Percentiles rank a stretch among this genome's conserved stretches.
Evolutionary conservation across 2,888 invertebrate genomes (phyloP).

Genomic region (Perizoma flavofasciatum): DNA sequence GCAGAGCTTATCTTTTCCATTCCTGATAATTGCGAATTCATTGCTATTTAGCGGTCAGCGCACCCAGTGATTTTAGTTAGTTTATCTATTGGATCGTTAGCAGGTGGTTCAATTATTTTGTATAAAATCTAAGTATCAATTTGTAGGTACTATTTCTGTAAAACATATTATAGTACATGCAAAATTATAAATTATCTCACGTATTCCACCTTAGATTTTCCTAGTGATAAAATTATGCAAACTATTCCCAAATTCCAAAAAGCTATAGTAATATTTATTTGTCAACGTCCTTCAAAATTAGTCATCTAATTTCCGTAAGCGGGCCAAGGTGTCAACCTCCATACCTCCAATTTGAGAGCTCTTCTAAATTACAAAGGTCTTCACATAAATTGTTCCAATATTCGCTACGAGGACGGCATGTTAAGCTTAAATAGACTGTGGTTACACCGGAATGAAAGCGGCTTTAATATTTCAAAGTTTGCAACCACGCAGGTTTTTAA

Average conservation of each 20-base stretch:
- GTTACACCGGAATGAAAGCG: constrained; percentile 51
- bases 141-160: too few species aligned
- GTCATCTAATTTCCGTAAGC: constrained; percentile 63
- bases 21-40: too few species aligned
- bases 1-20: too few species aligned
- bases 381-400: constrained; percentile 82
- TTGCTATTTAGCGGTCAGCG: too few species aligned
- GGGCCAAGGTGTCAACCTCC: constrained; percentile 69
- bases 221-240: not conserved
- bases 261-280: constrained; percentile 10
- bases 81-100: too few species aligned
- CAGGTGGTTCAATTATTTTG: too few species aligned
- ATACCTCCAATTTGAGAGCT: constrained; percentile 77
- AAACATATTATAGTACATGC: too few species aligned
- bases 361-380: constrained; percentile 80
- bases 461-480: constrained; percentile 19
- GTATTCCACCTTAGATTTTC: not conserved
- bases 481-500: too few species aligned
- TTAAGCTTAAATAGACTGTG: constrained; percentile 63
- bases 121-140: too few species aligned
- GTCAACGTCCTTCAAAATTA: constrained; percentile 45
- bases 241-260: constrained; percentile 20
- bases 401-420: constrained; percentile 74
- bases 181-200: too few species aligned
- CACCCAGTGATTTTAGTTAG: too few species aligned